Base-by-base conservation (phyloP, 2,888 invertebrate species). In the Muschampia plurimacula region DNA sequence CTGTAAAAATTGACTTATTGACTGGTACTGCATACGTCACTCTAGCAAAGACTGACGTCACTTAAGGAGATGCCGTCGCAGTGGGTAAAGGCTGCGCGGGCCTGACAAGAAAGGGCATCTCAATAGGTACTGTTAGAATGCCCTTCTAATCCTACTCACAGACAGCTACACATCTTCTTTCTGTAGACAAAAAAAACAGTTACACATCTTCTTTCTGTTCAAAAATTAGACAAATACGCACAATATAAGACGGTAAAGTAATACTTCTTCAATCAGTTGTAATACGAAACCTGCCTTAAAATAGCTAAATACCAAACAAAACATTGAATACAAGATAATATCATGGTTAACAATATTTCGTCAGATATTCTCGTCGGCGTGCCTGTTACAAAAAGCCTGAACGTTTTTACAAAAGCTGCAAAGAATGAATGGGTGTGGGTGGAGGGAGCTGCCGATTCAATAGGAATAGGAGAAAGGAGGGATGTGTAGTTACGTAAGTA, bases 351-450 rank as follows among this genome's bases (percentile, higher is more conserved):
- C 89, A 90, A 90, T 90, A 90, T 91, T 91, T 90, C 89, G 91
- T 88, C 89, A 89, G 89, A 88, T 87, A 89, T 92, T 91, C 91
- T 87, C 82, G 79, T 78, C 80, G 83, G 79, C 82, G 83, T 86
- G 83, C 86, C 87, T 87, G 89, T 89, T 90, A 90, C 89, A 91
- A 90, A 89, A 92, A 92, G 89, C 88, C 86, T 87, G 84, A 86
- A 86, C 88, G 86, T 83, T 87, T 82, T 85, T 87, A 92, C 91
- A 92, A 92, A 91, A 90, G 90, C 89, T 88, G 86, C 86, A 87
- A 91, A 90, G 91, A 92, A 92, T 92, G 90, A 92, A 90, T 89
- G 89, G 87, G 84, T 86, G 87, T 83, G 88, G 86, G 87, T 82
- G 87, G 84, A 79, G 83, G 84, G 87, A 83, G 73, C 69, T 75